A percentile compares a stretch with the other conserved stretches of the same genome.
These are phyloP conservation scores for Microtus richardsoni DNA, from an alignment of 2,113 vertebrate genomes.

Conservation along the genomic window DNA sequence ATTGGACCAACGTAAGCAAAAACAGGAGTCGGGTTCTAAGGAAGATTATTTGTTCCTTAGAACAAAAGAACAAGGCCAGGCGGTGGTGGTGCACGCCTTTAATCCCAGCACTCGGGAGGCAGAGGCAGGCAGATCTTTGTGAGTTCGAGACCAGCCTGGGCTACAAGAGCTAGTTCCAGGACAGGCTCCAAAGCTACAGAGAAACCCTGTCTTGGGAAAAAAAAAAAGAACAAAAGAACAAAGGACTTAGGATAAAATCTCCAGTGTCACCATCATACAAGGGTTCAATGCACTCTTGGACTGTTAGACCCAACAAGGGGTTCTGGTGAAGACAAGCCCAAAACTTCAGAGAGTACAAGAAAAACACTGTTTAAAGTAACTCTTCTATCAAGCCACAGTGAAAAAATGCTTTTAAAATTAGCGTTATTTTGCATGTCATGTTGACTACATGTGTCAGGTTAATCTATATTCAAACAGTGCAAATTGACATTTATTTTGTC, in stretches of 20 bases:
- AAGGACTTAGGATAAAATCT: conserved; percentile 1
- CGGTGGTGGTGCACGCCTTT: too few species aligned
- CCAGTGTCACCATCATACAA: neutral
- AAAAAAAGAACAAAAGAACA: too few species aligned
- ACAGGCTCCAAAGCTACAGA: too few species aligned
- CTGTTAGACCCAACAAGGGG: neutral
- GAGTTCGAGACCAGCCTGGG: too few species aligned
- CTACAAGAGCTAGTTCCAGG: too few species aligned
- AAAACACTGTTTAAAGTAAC: conserved; percentile 14
- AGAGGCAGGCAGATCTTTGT: too few species aligned
- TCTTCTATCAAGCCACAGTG: conserved; percentile 9
- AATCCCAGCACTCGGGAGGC: too few species aligned
- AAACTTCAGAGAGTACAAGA: neutral
- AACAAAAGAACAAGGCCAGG: too few species aligned
- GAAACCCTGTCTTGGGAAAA: too few species aligned
- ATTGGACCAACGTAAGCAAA: neutral
- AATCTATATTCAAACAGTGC: conserved; percentile 1
- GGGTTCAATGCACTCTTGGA: conserved; percentile 2
- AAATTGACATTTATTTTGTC: neutral
- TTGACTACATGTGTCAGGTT: conserved; percentile 12
- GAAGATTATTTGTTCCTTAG: neutral
- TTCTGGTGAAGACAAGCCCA: neutral
- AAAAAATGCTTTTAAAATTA: conserved; percentile 45
- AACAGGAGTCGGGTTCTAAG: neutral
- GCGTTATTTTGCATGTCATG: neutral